Conservation (phyloP, 2,888 invertebrate genomes). For the Nomada lathburiana region DNA sequence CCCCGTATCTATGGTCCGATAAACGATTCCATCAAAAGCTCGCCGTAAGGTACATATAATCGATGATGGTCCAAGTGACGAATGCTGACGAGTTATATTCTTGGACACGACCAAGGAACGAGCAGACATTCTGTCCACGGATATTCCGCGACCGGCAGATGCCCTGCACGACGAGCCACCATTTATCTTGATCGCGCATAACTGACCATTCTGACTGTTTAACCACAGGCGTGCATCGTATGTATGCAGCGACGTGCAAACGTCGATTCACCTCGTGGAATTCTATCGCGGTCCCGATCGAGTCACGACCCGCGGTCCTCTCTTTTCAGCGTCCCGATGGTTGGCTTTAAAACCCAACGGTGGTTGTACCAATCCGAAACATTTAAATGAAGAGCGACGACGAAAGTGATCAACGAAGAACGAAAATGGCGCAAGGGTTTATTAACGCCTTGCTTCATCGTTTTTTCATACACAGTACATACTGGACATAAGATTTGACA, state of each 20-base stretch:
- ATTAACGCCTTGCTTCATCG: not conserved
- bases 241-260: slow-evolving; percentile 20
- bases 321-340: slow-evolving; percentile 13
- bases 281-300: slow-evolving; percentile 48
- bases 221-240: slow-evolving; percentile 37
- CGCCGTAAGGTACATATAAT: slow-evolving; percentile 15
- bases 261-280: slow-evolving; percentile 44
- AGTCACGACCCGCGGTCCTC: slow-evolving; percentile 29
- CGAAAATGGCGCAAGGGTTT: not conserved
- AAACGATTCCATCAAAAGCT: slow-evolving; percentile 38
- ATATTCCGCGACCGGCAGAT: slow-evolving; percentile 10
- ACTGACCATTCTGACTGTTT: slow-evolving; percentile 58
- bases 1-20: slow-evolving; percentile 2
- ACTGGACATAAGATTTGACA: no score
- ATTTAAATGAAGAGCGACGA: slow-evolving; percentile 33
- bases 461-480: no score
- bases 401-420: not conserved
- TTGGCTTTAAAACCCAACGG: slow-evolving; percentile 25
- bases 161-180: slow-evolving; percentile 24
- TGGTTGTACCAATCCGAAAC: slow-evolving; percentile 40
- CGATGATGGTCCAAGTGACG: slow-evolving; percentile 44
- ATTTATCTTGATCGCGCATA: slow-evolving; percentile 62
- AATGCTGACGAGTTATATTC: slow-evolving; percentile 32
- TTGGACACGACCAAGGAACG: not conserved
- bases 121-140: slow-evolving; percentile 23